Evolutionary conservation across 2,113 vertebrate species (phyloP).

Genomic region (Ibidorhyncha struthersii): DNA sequence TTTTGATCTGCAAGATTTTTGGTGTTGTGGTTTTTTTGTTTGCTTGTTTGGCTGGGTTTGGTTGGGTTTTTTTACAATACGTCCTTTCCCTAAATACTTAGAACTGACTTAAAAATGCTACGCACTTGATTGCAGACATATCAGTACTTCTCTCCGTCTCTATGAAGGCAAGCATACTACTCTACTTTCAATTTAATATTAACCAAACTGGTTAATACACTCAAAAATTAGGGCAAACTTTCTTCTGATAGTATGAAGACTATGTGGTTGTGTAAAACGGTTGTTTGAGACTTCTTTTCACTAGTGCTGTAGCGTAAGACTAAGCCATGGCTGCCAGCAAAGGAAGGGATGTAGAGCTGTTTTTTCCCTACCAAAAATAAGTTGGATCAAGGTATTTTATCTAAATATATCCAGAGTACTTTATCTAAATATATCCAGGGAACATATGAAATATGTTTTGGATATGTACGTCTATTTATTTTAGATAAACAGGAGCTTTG

Average conservation of each 20-base stretch:
- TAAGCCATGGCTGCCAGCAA: neutral
- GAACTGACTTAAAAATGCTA: neutral
- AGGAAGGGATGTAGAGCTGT: neutral
- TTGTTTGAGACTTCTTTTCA: neutral
- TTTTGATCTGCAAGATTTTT: neutral
- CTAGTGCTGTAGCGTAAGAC: neutral
- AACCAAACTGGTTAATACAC: neutral
- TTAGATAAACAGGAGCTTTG: neutral
- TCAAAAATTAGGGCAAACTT: neutral
- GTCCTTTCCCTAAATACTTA: neutral
- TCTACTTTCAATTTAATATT: neutral
- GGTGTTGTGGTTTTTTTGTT: neutral
- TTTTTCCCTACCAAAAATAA: neutral
- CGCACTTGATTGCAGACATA: neutral
- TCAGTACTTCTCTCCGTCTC: neutral
- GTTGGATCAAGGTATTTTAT: neutral
- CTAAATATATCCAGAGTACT: neutral
- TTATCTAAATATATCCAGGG: neutral
- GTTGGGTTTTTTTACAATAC: neutral
- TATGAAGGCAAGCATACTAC: neutral
- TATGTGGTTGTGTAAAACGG: neutral
- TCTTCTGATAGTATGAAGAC: neutral
- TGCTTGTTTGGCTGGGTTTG: neutral
- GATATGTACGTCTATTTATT: neutral
- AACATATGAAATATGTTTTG: neutral